Conservation (phyloP, 2,113 vertebrate genomes). For the Miniopterus natalensis region DNA sequence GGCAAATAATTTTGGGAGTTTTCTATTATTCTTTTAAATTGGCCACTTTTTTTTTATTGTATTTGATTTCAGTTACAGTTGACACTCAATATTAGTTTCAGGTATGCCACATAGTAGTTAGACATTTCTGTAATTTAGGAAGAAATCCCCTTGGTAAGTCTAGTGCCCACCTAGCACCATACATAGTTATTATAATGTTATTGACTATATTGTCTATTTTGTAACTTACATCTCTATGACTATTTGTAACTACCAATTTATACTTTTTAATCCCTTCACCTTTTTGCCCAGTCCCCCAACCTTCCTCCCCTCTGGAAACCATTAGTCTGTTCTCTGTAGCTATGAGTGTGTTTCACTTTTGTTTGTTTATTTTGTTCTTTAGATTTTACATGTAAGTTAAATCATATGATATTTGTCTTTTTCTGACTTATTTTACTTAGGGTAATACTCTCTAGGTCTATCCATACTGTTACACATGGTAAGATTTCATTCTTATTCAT, state of each 20-base stretch:
- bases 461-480: not conserved
- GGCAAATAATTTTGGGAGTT: conserved; percentile 8
- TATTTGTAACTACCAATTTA: not conserved
- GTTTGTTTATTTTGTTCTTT: not conserved
- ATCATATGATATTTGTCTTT: not conserved
- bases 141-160: not conserved
- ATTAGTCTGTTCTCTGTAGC: not conserved
- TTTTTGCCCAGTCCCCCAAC: not conserved
- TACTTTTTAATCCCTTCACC: not conserved
- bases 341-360: not conserved
- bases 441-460: not conserved
- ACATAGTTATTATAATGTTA: not conserved
- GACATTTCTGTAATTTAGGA: not conserved
- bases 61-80: not conserved
- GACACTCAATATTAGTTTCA: not conserved
- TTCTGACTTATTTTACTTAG: not conserved
- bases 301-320: not conserved
- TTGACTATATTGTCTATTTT: not conserved
- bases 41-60: not conserved
- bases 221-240: not conserved
- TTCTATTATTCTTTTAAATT: not conserved
- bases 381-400: not conserved
- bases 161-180: not conserved
- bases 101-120: not conserved
- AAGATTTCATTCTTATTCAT: not conserved